Percentiles rank a stretch among this genome's conserved stretches.
These are phyloP conservation scores for Apostichopus leukothele DNA, from an alignment of 53 echinoderm and acorn worm species.

Conservation along the genomic window DNA sequence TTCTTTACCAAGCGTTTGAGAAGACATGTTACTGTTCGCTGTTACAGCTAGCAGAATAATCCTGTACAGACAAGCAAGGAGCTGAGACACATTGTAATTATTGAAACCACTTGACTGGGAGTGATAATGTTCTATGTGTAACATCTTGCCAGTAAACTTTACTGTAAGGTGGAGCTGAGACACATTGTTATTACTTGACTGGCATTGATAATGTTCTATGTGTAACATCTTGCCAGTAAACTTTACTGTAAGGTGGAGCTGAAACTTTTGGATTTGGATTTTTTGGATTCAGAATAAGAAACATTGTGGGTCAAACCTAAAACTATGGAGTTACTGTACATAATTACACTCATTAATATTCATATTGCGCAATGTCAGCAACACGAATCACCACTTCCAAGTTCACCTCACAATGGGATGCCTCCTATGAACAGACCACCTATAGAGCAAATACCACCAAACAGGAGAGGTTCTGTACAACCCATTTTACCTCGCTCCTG, in stretches of 20 bases:
- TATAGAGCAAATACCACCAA: slow-evolving; percentile 1
- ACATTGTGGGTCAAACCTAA: too few species aligned
- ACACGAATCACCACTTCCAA: neutral
- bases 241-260: too few species aligned
- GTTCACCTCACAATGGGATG: neutral
- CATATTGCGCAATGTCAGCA: slow-evolving; percentile 9
- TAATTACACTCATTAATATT: slow-evolving; percentile 3
- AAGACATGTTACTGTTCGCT: too few species aligned
- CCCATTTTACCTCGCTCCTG: neutral
- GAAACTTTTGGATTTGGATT: too few species aligned
- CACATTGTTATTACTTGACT: neutral
- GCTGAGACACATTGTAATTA: too few species aligned
- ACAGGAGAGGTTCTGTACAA: neutral
- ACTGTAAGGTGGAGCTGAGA: neutral
- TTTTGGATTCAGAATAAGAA: too few species aligned
- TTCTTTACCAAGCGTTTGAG: too few species aligned
- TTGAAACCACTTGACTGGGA: too few species aligned
- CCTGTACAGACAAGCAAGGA: too few species aligned
- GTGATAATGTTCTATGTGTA: neutral
- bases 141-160: neutral
- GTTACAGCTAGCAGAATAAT: too few species aligned
- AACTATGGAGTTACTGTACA: too few species aligned
- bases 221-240: too few species aligned
- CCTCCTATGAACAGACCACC: slow-evolving; percentile 32
- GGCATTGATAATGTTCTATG: neutral